Evolutionary conservation across 2,113 vertebrate species (phyloP).

Genomic region (Microcebus jonahi): DNA sequence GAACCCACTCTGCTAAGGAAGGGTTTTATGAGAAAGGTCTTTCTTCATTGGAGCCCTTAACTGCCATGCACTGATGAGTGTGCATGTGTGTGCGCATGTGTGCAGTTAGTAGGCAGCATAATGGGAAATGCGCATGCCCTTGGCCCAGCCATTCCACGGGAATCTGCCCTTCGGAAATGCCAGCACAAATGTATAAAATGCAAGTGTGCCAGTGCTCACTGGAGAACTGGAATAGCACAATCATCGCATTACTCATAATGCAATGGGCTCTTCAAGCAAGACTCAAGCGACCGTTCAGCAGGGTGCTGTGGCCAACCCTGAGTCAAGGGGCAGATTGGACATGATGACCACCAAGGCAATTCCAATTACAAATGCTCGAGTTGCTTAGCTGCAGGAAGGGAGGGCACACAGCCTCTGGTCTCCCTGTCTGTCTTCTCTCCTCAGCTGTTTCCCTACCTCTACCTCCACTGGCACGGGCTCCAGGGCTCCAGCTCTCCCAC

Average conservation of each 20-base stretch:
- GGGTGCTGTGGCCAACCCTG: neutral
- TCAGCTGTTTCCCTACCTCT: neutral
- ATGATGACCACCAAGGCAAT: too few species aligned
- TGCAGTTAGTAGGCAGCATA: neutral
- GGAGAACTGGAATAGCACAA: neutral
- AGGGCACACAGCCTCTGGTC: neutral
- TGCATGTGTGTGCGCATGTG: rapidly evolving
- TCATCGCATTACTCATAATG: neutral
- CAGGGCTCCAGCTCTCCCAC: neutral
- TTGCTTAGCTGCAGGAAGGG: too few species aligned
- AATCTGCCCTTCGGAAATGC: neutral
- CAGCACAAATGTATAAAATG: neutral
- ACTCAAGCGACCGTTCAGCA: too few species aligned
- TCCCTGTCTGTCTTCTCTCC: too few species aligned
- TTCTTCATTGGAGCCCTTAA: neutral
- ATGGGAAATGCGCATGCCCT: neutral
- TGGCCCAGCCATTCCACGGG: too few species aligned
- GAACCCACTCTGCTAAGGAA: neutral
- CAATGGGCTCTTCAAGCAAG: neutral
- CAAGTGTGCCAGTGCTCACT: neutral
- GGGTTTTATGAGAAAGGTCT: neutral
- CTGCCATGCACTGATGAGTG: neutral
- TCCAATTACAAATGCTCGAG: neutral
- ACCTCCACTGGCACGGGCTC: neutral
- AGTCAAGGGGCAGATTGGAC: neutral